Evolutionary conservation across 2,888 invertebrate genomes (phyloP).

Genomic region (Loripinus fragilis): DNA sequence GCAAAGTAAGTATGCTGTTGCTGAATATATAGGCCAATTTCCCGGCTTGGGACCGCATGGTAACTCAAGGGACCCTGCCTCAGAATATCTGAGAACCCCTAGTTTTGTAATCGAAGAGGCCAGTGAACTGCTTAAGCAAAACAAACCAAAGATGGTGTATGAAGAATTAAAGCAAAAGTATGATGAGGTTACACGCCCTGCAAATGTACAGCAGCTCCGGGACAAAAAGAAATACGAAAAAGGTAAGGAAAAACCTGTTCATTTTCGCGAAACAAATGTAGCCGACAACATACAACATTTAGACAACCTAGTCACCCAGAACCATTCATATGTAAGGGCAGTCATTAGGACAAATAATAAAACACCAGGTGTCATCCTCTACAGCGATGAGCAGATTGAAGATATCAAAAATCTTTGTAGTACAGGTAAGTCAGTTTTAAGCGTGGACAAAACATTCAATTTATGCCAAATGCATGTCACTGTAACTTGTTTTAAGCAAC

Average conservation of each 20-base stretch:
- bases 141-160: constrained; percentile 26
- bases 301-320: constrained; percentile 12
- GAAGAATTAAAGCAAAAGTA: constrained; percentile 10
- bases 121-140: constrained; percentile 1
- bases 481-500: constrained; percentile 20
- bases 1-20: constrained; percentile 24
- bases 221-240: constrained; percentile 13
- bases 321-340: background rate
- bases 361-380: constrained; percentile 17
- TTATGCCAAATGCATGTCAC: constrained; percentile 46
- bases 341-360: background rate
- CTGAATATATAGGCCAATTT: constrained; percentile 37
- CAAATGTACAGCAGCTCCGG: background rate
- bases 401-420: constrained; percentile 27
- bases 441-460: constrained; percentile 51
- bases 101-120: constrained; percentile 27
- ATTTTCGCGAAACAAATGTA: background rate
- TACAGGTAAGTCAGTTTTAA: constrained; percentile 22
- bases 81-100: constrained; percentile 34
- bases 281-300: constrained; percentile 1
- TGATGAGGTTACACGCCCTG: constrained; percentile 22
- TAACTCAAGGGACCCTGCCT: constrained; percentile 7
- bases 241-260: background rate
- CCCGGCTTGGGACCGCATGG: constrained; percentile 40
- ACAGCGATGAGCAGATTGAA: constrained; percentile 19